Evolutionary conservation across 2,797 vertebrate genomes (phyloP).

Genomic region (Poeciliopsis presidionis): DNA sequence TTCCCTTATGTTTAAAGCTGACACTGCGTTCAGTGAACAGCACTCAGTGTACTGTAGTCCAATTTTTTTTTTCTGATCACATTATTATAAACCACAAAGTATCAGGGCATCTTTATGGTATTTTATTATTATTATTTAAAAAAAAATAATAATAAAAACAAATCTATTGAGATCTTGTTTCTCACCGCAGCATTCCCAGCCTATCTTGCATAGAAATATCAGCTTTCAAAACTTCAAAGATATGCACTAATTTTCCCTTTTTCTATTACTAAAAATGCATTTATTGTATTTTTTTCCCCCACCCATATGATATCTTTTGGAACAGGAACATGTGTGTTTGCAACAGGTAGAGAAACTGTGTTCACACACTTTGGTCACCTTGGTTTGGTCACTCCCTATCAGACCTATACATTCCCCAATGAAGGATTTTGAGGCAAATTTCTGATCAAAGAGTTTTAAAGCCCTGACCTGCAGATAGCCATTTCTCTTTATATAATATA

Average conservation of each 20-base stretch:
- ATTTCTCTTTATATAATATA: background rate
- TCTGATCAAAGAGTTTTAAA: background rate
- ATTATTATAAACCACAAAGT: background rate
- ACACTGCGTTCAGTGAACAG: background rate
- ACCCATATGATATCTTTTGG: background rate
- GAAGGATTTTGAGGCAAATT: background rate
- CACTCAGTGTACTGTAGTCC: background rate
- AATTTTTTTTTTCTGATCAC: background rate
- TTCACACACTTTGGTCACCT: background rate
- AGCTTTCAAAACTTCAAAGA: background rate
- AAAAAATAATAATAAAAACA: background rate
- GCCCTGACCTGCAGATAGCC: background rate
- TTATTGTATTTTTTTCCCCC: background rate
- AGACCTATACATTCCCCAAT: background rate
- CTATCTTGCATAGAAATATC: background rate
- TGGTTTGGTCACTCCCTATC: background rate
- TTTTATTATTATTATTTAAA: background rate
- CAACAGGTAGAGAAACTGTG: background rate
- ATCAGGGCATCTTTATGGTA: background rate
- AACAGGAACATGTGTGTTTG: background rate
- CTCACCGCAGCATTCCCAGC: background rate
- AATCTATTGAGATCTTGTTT: background rate
- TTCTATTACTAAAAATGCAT: background rate
- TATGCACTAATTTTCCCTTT: background rate
- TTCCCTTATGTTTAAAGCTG: background rate